Evolutionary conservation across 2,113 vertebrate species (phyloP), one percentile per base, ranked within the genome.

Genomic region (Pachypanchax playfairii): DNA sequence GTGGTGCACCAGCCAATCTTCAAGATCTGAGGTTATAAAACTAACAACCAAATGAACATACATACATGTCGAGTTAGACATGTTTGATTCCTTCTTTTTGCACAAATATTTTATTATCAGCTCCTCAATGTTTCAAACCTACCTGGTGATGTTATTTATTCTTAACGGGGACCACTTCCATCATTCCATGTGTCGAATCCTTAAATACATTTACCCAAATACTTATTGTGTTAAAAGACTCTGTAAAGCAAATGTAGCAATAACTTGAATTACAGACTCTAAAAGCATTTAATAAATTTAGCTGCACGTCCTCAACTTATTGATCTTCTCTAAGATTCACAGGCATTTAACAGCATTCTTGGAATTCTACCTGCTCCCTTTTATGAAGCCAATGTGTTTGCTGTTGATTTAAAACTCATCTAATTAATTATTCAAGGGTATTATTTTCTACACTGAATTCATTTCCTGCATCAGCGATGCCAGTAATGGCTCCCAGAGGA

Each of bases 361-460:
- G 65, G 66, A 75, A 84, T 79, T 68, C 41, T 51, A 85, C 71
- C 84, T 76, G 67, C 60, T 64, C 39, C 28, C 36, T 36, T 47
- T 62, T 74, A 73, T 78, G 65, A 69, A 75, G 73, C 57, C 60
- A 36, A 31, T 43, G 73, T 18, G 75, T 85, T 88, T 76, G 57
- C 68, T 80, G 83, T 88, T 83, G 87, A 83, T 90, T 90, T 90
- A 87, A 91, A 90, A 86, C 76, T 81, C 46, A 73, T 82, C 79
- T 82, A 83, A 91, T 91, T 90, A 89, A 92, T 91, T 92, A 92
- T 92, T 92, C 87, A 88, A 72, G 67, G 84, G 70, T 84, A 90
- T 91, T 90, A 88, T 90, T 89, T 91, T 90, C 84, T 82, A 85
- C 83, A 85, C 77, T 88, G 81, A 89, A 90, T 92, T 87, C 81